A percentile compares a stretch with the other conserved stretches of the same genome.
phyloP scores from a whole-genome alignment of 2,888 invertebrate genomes.

The Caenorhabditis zanzibari region DNA sequence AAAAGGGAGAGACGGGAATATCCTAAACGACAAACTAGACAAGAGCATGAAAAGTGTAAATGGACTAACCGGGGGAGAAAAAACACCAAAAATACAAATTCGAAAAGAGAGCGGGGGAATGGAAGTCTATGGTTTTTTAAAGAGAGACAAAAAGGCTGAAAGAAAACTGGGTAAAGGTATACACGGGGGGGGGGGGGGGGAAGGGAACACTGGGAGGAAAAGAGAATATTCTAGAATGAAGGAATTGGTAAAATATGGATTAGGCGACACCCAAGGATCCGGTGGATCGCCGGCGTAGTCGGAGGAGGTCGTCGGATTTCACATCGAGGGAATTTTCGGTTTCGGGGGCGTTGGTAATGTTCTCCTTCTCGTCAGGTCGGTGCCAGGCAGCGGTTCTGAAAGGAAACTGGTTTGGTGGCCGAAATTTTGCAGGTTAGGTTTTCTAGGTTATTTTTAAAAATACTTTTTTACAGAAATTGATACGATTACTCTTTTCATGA shows the following conservation, averaged over 20 bases:
- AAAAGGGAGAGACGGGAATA: constrained; percentile 25
- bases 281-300: constrained; percentile 80
- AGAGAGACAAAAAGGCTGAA: constrained; percentile 30
- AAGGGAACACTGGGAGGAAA: background rate
- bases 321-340: constrained; percentile 45
- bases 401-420: background rate
- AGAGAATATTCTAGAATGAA: constrained; percentile 44
- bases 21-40: constrained; percentile 42
- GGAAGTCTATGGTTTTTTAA: constrained; percentile 26
- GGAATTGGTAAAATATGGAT: constrained; percentile 12
- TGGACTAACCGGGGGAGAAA: constrained; percentile 43
- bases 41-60: background rate
- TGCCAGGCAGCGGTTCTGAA: constrained; percentile 70
- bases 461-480: too few relatives aligned
- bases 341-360: constrained; percentile 51
- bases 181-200: background rate
- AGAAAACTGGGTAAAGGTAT: constrained; percentile 40
- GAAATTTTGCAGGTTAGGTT: too few relatives aligned
- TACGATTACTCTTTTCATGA: too few relatives aligned
- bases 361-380: constrained; percentile 80
- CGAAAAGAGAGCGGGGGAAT: constrained; percentile 12
- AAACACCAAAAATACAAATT: constrained; percentile 40
- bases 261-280: constrained; percentile 79
- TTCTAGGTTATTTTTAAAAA: too few relatives aligned
- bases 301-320: constrained; percentile 68